Conservation (phyloP, 1,140 invertebrate species). For the Tetramorium simillimum region DNA sequence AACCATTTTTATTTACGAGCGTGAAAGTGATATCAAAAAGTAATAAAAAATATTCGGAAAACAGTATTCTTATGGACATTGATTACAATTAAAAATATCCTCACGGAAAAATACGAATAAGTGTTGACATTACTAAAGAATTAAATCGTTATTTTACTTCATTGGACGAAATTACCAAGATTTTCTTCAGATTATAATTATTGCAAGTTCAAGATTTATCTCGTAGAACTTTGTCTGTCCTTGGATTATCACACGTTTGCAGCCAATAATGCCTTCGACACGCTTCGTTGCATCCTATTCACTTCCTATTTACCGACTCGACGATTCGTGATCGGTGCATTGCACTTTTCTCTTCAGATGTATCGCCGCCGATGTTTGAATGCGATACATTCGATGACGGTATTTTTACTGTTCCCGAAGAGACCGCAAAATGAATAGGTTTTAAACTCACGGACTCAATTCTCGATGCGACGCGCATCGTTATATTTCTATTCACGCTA, state of each 20-base stretch:
- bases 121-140: background rate
- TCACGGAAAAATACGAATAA: background rate
- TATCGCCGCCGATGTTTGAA: background rate
- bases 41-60: background rate
- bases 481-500: conserved; percentile 41
- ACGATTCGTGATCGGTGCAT: background rate
- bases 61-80: background rate
- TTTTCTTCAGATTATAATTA: background rate
- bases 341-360: conserved; percentile 10
- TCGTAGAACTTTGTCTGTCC: background rate
- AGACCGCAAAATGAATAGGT: background rate
- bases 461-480: background rate
- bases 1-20: background rate
- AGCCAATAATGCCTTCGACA: background rate
- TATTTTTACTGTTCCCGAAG: conserved; percentile 26
- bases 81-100: background rate
- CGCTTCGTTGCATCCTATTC: background rate
- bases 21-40: background rate
- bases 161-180: background rate
- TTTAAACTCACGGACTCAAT: conserved; percentile 28
- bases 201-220: background rate
- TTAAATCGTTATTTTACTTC: background rate
- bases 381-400: conserved; percentile 32
- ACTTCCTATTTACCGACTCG: conserved; percentile 19
- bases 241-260: background rate